Percentiles rank a stretch among this genome's conserved stretches.
Conservation (phyloP, 1,140 invertebrate genomes). For the Calosoma granatense region DNA sequence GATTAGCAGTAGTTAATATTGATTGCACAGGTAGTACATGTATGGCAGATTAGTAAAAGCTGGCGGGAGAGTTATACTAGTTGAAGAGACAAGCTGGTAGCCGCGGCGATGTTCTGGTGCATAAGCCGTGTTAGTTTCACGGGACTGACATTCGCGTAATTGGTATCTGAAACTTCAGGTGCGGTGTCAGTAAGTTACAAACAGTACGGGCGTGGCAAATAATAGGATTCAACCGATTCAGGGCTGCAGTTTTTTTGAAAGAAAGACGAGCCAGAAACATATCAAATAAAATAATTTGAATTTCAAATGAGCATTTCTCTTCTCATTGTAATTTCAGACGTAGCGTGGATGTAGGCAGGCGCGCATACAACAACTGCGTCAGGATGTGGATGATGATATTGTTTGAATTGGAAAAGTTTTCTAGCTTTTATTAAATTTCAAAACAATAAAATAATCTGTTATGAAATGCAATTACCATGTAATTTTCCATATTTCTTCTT, state of each 20-base stretch:
- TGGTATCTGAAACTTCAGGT: not conserved
- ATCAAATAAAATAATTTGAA: slow-evolving; percentile 19
- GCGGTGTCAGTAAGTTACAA: not conserved
- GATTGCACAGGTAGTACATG: no score
- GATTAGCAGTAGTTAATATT: no score
- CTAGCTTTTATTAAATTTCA: slow-evolving; percentile 18
- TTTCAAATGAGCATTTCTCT: slow-evolving; percentile 16
- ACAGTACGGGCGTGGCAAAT: not conserved
- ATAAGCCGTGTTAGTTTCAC: no score
- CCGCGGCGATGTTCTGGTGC: no score
- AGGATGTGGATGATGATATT: slow-evolving; percentile 15
- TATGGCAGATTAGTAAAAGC: no score
- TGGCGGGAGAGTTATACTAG: no score
- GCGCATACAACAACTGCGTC: slow-evolving; percentile 9
- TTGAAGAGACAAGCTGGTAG: no score
- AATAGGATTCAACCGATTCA: not conserved
- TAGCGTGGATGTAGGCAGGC: slow-evolving; percentile 10
- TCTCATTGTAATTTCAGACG: slow-evolving; percentile 14
- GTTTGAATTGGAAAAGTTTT: slow-evolving; percentile 19
- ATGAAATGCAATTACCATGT: slow-evolving; percentile 16
- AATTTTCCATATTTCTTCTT: slow-evolving; percentile 11
- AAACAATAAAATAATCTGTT: slow-evolving; percentile 18
- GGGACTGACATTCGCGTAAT: not conserved
- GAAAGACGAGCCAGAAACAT: slow-evolving; percentile 12
- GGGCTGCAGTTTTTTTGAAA: slow-evolving; percentile 1